A percentile compares a stretch with the other conserved stretches of the same genome.
Conservation (phyloP, 2,888 invertebrate species). For the Synanthedon tipuliformis region DNA sequence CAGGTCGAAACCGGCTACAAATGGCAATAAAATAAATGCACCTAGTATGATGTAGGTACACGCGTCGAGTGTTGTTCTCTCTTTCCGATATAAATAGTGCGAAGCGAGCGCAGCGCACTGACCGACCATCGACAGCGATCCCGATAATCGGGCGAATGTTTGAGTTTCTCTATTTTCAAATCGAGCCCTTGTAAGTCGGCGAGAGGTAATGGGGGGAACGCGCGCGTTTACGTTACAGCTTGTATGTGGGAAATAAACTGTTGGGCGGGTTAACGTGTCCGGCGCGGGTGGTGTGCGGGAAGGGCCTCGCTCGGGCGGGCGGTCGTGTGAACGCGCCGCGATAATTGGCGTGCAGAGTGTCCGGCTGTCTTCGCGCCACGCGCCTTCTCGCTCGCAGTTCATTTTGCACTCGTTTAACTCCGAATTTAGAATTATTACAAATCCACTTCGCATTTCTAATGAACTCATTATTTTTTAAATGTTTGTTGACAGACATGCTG, state of each 20-base stretch:
- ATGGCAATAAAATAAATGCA: slow-evolving; percentile 66
- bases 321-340: slow-evolving; percentile 58
- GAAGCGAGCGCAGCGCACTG: slow-evolving; percentile 49
- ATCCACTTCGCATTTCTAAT: background rate
- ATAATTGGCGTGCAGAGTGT: slow-evolving; percentile 61
- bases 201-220: slow-evolving; percentile 22
- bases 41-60: slow-evolving; percentile 36
- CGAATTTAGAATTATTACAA: slow-evolving; percentile 28
- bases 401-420: slow-evolving; percentile 36
- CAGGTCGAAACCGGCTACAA: slow-evolving; percentile 64
- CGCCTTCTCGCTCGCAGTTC: slow-evolving; percentile 34
- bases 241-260: slow-evolving; percentile 13
- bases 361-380: slow-evolving; percentile 56
- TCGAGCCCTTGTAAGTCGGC: slow-evolving; percentile 38
- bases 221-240: slow-evolving; percentile 33
- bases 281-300: slow-evolving; percentile 28
- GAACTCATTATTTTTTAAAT: too few relatives aligned
- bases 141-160: slow-evolving; percentile 63
- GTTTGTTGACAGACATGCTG: too few relatives aligned
- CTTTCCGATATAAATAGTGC: slow-evolving; percentile 67
- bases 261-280: slow-evolving; percentile 22
- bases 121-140: slow-evolving; percentile 65
- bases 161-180: slow-evolving; percentile 67
- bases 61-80: slow-evolving; percentile 58
- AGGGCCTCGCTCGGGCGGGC: slow-evolving; percentile 18